phyloP scores from a whole-genome alignment of 2,113 vertebrate genomes.

The Actenoides lindsayi region DNA sequence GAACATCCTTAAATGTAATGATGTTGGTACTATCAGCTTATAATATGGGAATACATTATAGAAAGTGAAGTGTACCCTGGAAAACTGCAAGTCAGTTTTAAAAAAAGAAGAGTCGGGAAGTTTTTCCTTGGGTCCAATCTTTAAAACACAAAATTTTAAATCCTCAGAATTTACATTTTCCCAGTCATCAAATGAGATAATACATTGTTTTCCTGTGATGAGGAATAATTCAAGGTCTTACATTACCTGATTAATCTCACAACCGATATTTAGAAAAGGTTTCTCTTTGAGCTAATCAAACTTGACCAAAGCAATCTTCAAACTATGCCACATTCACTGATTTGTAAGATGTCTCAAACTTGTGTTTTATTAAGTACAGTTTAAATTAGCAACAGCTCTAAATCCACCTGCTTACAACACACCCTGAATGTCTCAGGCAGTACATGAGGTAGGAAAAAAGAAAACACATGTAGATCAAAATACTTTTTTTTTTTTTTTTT shows the following conservation, averaged over 20 bases:
- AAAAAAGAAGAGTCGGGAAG: not conserved
- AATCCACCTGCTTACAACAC: constrained; percentile 21
- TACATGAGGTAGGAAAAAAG: not conserved
- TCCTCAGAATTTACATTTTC: not conserved
- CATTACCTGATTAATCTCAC: constrained; percentile 59
- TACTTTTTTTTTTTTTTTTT: not conserved
- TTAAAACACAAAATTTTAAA: not conserved
- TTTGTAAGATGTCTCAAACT: constrained; percentile 54
- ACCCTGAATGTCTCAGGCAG: not conserved
- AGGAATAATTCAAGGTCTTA: constrained; percentile 61
- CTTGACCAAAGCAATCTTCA: constrained; percentile 72
- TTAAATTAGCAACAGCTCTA: constrained; percentile 59
- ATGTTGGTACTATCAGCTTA: constrained; percentile 30
- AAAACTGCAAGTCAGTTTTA: not conserved
- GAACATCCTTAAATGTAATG: constrained; percentile 55
- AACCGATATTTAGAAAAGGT: constrained; percentile 69
- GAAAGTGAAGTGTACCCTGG: not conserved
- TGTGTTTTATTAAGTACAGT: constrained; percentile 59
- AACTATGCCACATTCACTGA: constrained; percentile 42
- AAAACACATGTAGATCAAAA: not conserved
- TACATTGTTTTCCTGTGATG: constrained; percentile 47
- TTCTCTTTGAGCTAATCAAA: constrained; percentile 63
- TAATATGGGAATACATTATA: not conserved
- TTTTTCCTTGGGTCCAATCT: not conserved
- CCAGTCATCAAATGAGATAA: not conserved